Conservation (phyloP, 1,140 invertebrate species). For the Grapholita molesta region DNA sequence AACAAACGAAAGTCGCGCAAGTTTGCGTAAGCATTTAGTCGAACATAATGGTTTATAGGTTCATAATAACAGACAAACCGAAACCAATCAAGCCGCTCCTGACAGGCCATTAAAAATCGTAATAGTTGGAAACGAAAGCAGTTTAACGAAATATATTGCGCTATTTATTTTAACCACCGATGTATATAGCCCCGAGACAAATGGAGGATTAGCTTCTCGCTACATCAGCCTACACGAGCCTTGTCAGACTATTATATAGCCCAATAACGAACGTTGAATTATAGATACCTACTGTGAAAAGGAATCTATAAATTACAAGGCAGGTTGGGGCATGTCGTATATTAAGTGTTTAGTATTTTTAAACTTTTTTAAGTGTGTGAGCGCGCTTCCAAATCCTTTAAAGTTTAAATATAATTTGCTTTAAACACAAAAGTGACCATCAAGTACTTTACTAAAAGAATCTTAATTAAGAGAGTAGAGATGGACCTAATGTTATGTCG, state of each 20-base stretch:
- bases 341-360: not conserved
- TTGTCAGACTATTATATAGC: conserved; percentile 1
- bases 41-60: not conserved
- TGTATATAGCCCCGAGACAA: conserved; percentile 14
- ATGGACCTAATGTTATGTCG: not conserved
- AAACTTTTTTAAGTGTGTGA: not conserved
- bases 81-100: conserved; percentile 15
- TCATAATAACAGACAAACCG: conserved; percentile 9
- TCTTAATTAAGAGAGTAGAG: not conserved
- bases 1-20: conserved; percentile 1
- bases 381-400: not conserved
- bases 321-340: not conserved
- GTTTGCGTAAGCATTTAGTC: conserved; percentile 11
- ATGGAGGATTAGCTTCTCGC: conserved; percentile 1
- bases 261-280: conserved; percentile 16
- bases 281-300: not conserved
- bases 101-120: conserved; percentile 39
- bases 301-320: conserved; percentile 3
- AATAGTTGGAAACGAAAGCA: conserved; percentile 36
- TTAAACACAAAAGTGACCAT: not conserved
- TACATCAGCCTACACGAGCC: not conserved
- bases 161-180: conserved; percentile 38
- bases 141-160: conserved; percentile 29
- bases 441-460: too few relatives aligned
- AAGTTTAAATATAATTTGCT: not conserved